Percentiles rank a stretch among this genome's conserved stretches.
Evolutionary conservation across 2,797 vertebrate species (phyloP).

Genomic region (Philypnodon macrostomus): DNA sequence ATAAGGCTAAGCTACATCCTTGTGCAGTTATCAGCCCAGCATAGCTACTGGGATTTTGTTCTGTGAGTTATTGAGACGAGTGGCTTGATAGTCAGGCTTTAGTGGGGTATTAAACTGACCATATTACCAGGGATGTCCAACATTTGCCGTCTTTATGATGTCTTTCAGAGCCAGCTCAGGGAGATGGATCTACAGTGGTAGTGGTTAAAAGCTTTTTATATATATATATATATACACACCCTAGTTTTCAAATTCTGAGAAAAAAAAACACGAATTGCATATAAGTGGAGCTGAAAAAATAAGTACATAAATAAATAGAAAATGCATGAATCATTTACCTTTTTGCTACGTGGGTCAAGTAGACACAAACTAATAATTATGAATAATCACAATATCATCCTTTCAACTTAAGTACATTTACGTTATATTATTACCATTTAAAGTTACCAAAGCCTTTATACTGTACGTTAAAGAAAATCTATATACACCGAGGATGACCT

Average conservation of each 20-base stretch:
- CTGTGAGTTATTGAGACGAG: conserved; percentile 63
- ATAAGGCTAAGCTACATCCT: conserved; percentile 78
- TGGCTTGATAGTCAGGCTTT: conserved; percentile 59
- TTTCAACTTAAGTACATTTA: no score
- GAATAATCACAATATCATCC: no score
- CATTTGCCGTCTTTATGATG: conserved; percentile 24
- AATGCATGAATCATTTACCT: no score
- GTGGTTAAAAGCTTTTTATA: no score
- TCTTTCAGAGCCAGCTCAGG: conserved; percentile 13
- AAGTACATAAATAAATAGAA: no score
- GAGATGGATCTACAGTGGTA: not conserved
- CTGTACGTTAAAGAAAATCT: not conserved
- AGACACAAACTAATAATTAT: no score
- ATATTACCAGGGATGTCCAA: conserved; percentile 56
- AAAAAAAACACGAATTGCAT: no score
- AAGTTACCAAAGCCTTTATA: not conserved
- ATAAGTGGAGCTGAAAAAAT: no score
- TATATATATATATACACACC: no score
- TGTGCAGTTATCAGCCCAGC: conserved; percentile 67
- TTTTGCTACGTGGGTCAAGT: no score
- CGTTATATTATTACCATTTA: no score
- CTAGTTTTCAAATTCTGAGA: no score
- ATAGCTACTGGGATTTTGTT: conserved; percentile 66
- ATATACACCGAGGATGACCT: not conserved
- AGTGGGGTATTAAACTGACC: conserved; percentile 59